A percentile compares a stretch with the other conserved stretches of the same genome.
These are phyloP conservation scores for Malurus splendens DNA, from an alignment of 2,797 vertebrate genomes.

Conservation along the genomic window DNA sequence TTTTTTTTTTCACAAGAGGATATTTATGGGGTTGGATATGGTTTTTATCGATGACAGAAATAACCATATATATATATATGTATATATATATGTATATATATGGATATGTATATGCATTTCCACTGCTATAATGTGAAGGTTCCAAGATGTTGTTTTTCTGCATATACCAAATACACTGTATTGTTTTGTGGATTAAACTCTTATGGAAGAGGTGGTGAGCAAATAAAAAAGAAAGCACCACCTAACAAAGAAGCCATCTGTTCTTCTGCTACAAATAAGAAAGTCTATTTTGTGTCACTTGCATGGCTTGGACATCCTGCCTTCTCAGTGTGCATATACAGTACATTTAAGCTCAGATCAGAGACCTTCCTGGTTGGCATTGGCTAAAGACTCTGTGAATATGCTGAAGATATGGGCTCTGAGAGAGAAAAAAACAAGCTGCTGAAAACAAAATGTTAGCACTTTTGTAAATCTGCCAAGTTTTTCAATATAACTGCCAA, in stretches of 20 bases:
- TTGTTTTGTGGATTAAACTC: not conserved
- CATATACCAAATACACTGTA: not conserved
- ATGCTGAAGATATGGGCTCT: constrained; percentile 51
- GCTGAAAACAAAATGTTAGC: constrained; percentile 58
- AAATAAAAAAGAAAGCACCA: not conserved
- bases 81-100: not conserved
- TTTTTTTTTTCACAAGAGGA: not conserved
- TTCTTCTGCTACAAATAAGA: not conserved
- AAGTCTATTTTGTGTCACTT: not conserved
- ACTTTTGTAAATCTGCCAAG: constrained; percentile 68
- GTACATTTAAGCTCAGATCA: not conserved
- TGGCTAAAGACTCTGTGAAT: constrained; percentile 41
- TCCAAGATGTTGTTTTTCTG: not conserved
- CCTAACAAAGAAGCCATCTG: constrained; percentile 30
- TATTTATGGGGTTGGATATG: not conserved
- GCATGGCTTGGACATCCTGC: not conserved
- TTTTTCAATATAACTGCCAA: constrained; percentile 59
- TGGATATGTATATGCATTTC: not conserved
- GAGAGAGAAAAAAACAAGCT: constrained; percentile 5
- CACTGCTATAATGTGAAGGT: not conserved
- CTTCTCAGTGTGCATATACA: not conserved
- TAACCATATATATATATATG: not conserved
- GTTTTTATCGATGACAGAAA: not conserved
- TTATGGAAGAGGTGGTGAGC: not conserved
- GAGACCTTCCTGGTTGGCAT: not conserved